Conservation (phyloP, 2,113 vertebrate genomes). For the Mesembrinibis cayennensis region DNA sequence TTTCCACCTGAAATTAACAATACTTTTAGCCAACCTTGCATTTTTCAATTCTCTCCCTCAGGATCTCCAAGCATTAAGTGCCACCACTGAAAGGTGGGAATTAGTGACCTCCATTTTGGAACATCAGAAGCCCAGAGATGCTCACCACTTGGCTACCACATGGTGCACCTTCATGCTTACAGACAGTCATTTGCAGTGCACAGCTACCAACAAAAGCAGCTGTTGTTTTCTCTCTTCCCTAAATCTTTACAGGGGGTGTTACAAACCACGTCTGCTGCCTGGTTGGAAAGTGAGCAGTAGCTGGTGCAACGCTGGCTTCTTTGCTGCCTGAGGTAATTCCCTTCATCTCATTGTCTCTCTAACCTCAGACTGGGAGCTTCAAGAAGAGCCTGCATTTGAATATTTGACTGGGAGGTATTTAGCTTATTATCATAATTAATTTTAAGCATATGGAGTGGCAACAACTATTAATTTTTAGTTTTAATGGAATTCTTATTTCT, state of each 20-base stretch:
- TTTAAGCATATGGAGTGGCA: neutral
- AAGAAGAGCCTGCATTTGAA: neutral
- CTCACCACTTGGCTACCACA: neutral
- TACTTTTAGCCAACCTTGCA: neutral
- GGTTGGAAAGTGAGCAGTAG: neutral
- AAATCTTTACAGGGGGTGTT: neutral
- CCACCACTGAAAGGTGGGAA: neutral
- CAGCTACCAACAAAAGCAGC: neutral
- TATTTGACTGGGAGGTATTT: neutral
- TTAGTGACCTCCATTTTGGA: neutral
- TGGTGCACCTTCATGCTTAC: rapidly evolving
- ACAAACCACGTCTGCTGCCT: neutral
- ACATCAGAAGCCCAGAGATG: neutral
- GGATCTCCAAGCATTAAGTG: neutral
- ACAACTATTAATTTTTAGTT: neutral
- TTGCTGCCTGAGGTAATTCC: neutral
- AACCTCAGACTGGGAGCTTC: neutral
- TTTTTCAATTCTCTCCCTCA: neutral
- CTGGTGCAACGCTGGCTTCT: neutral
- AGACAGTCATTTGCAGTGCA: neutral
- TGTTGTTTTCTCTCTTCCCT: neutral
- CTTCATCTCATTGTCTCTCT: neutral
- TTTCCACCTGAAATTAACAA: neutral
- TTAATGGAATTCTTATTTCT: neutral
- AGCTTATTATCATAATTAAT: neutral